Percentiles rank a stretch among this genome's conserved stretches.
These are phyloP conservation scores for Chrysina gloriosa DNA, from an alignment of 2,888 invertebrate genomes.

Conservation along the genomic window DNA sequence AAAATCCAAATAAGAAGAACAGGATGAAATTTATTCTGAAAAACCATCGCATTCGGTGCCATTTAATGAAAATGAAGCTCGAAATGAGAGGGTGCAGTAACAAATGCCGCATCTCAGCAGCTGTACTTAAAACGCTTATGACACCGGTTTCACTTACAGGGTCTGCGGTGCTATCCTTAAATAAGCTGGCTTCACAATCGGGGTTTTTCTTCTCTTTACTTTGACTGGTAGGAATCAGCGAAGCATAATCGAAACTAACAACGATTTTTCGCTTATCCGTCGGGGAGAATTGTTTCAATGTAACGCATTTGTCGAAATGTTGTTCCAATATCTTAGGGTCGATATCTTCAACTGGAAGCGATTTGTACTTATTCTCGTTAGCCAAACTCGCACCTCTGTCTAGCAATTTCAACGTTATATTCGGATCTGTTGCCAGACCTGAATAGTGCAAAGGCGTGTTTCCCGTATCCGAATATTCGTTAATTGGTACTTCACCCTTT, in stretches of 20 bases:
- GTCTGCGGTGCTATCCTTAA: neutral
- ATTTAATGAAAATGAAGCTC: constrained; percentile 83
- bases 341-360: constrained; percentile 79
- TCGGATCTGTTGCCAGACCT: constrained; percentile 53
- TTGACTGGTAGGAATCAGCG: neutral
- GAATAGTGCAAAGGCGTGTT: constrained; percentile 62
- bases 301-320: constrained; percentile 78
- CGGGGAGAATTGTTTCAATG: neutral
- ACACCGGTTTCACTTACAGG: constrained; percentile 75
- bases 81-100: constrained; percentile 83
- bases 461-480: constrained; percentile 50
- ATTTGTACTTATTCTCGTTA: constrained; percentile 72
- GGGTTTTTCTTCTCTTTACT: neutral
- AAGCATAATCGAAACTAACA: constrained; percentile 70
- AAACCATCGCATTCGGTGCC: constrained; percentile 80
- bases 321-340: constrained; percentile 74
- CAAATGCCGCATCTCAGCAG: constrained; percentile 75
- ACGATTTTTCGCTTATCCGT: constrained; percentile 47
- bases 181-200: neutral
- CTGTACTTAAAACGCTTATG: constrained; percentile 76
- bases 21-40: constrained; percentile 82
- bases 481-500: neutral
- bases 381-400: constrained; percentile 82
- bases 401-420: constrained; percentile 68
- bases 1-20: constrained; percentile 81